Percentiles rank a stretch among this genome's conserved stretches.
Conservation (phyloP, 2,797 vertebrate species). For the Lacerta viridis region DNA sequence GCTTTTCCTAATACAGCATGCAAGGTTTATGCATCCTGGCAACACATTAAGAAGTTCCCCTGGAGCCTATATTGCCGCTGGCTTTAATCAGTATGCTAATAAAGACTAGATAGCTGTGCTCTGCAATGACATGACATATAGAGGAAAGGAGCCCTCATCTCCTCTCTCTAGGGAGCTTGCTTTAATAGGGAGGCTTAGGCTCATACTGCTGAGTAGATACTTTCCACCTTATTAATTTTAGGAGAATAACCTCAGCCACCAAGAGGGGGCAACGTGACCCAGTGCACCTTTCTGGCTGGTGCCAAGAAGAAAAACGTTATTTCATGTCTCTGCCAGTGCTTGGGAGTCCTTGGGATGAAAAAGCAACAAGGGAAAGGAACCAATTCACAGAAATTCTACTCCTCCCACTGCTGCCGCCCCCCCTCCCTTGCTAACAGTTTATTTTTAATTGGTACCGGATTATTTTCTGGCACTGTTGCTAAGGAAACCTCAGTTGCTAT, state of each 20-base stretch:
- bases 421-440: constrained; percentile 79
- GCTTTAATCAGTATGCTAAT: constrained; percentile 75
- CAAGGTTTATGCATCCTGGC: constrained; percentile 50
- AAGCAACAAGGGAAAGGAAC: constrained; percentile 64
- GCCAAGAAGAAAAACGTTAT: constrained; percentile 49
- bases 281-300: constrained; percentile 45
- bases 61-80: constrained; percentile 53
- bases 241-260: constrained; percentile 44
- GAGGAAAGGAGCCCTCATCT: constrained; percentile 27
- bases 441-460: constrained; percentile 85
- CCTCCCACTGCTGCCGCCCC: constrained; percentile 50
- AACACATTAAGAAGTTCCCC: constrained; percentile 1
- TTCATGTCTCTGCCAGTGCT: constrained; percentile 62
- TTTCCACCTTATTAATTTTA: constrained; percentile 54
- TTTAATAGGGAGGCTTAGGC: constrained; percentile 47
- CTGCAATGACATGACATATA: constrained; percentile 15
- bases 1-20: constrained; percentile 42
- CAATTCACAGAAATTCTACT: constrained; percentile 66
- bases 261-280: constrained; percentile 18
- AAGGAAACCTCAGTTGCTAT: constrained; percentile 84
- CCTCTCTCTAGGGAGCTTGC: constrained; percentile 47
- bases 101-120: constrained; percentile 29
- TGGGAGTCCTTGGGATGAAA: constrained; percentile 56
- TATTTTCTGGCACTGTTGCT: constrained; percentile 85
- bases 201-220: constrained; percentile 31